Base-by-base conservation (phyloP, 2,113 vertebrate species). In the Zosterops hypoxanthus region DNA sequence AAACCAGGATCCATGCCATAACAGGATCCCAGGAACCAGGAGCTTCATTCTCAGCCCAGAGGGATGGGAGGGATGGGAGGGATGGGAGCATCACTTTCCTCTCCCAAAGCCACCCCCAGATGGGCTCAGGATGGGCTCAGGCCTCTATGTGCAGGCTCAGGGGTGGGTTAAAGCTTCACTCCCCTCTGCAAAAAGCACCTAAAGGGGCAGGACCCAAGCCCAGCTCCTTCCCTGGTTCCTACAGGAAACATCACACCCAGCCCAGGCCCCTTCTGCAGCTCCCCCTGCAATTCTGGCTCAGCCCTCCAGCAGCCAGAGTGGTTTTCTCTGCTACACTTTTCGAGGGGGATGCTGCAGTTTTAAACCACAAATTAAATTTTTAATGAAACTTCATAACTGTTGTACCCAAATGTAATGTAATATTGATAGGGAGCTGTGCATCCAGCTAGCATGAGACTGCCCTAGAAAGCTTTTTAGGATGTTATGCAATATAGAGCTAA, bases 311-410 rank as follows among this genome's bases (percentile, higher is more conserved):
- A 92, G 70, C 76, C 61, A 12, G 31, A 69, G 53, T 20, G 59
- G 85, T 73, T 92, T 91, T 91, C 88, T 82, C 84, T 93, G 88
- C 93, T 87, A 76, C 68, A 59, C 94, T 98, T 96, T 95, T 91
- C 91, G 96, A 97, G 94, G 75, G 95, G 95, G 97, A 92, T 44
- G 42, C 96, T 96, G 96, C 97, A 97, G 97, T 97, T 97, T 97
- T 94, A 97, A 97, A 92, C 97, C 97, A 95, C 97, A 96, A 96
- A 97, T 98, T 98, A 97, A 98, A 98, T 98, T 98, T 98, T 98
- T 98, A 97, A 98, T 98, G 98, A 97, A 96, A 92, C 96, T 97
- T 97, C 98, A 96, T 93, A 96, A 96, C 95, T 77, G 96, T 83
- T 80, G 97, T 90, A 96, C 96, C 97, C 46, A 73, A 97, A 89